Base-by-base conservation (phyloP, 2,797 vertebrate genomes). In the Pampus argenteus region DNA sequence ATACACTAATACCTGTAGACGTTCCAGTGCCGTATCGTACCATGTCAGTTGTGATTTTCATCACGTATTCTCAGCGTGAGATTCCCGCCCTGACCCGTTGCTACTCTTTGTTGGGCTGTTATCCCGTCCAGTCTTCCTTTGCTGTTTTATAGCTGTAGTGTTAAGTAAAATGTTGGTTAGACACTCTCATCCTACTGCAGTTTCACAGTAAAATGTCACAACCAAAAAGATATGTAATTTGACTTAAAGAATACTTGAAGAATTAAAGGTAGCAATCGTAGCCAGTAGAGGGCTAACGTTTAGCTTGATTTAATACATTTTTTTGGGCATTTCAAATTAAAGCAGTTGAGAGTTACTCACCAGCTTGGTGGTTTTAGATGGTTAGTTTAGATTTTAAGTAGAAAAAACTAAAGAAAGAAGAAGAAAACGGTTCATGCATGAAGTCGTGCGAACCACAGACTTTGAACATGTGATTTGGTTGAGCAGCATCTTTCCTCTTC, bases 1-100 rank as follows among this genome's bases (percentile, higher is more conserved):
- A 88, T 6, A 81, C 70, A 90, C 86, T 93, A 83, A 88, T 54
- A 48, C 31, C 2, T 49, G 11, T 67, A 47, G 23, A 23, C 0
- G 1, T 29, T 62, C 14, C 14, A 6, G 66, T 48, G 51, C 59
- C 44, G 81, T 71, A 71, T 77, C 67, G 42, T 20, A 1, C 62
- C 56, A 34, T 50, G 18, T 11, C 25, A 68, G 81, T 71, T 81
- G 40, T 66, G 36, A 23, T 25, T 49, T 23, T 23, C 36, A 40
- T 14, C 38, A 14, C 13, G 3, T 40, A 40, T 40, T 14, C 38
- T 5, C 6, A 44, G 15, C n/a, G 10, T 36, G 56, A n/a, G 31
- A 28, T 57, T 38, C 20, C n/a, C 13, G 34, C 34, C 10, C 34
- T 36, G 34, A 36, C 3, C 34, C 34, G 34, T 36, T 29, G 26